Evolutionary conservation across 2,797 vertebrate species (phyloP).

Genomic region (Pseudochirops corinnae): DNA sequence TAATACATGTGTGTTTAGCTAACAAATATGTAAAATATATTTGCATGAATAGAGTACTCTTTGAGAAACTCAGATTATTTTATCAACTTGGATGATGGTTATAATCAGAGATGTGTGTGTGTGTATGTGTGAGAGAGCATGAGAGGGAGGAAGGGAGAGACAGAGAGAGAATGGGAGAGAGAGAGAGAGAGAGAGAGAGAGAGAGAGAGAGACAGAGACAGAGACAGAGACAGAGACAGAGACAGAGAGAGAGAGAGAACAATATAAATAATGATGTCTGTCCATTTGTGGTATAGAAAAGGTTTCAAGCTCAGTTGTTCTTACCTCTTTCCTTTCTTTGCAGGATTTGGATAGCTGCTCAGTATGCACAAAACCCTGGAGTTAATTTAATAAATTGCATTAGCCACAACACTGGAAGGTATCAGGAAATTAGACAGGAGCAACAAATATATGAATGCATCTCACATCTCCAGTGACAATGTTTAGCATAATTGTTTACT

Average conservation of each 20-base stretch:
- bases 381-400: conserved; percentile 52
- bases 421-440: conserved; percentile 53
- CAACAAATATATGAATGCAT: not conserved
- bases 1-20: conserved; percentile 22
- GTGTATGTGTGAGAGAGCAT: not conserved
- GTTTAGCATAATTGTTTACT: conserved; percentile 44
- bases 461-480: conserved; percentile 44
- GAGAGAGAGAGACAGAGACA: not conserved
- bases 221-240: not conserved
- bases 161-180: not conserved
- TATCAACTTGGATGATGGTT: conserved; percentile 20
- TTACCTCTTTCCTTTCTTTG: conserved; percentile 42
- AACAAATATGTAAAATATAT: not conserved
- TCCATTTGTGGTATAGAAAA: conserved; percentile 6
- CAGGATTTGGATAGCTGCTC: conserved; percentile 25
- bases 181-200: too few relatives aligned
- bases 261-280: conserved; percentile 21
- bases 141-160: too few relatives aligned
- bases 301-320: conserved; percentile 9
- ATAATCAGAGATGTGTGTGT: not conserved
- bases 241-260: not conserved
- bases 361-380: conserved; percentile 57
- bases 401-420: conserved; percentile 27
- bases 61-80: conserved; percentile 19
- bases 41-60: conserved; percentile 13